These are phyloP conservation scores for Nephrotoma appendiculata DNA, from an alignment of 2,888 invertebrate genomes.

Conservation along the genomic window DNA sequence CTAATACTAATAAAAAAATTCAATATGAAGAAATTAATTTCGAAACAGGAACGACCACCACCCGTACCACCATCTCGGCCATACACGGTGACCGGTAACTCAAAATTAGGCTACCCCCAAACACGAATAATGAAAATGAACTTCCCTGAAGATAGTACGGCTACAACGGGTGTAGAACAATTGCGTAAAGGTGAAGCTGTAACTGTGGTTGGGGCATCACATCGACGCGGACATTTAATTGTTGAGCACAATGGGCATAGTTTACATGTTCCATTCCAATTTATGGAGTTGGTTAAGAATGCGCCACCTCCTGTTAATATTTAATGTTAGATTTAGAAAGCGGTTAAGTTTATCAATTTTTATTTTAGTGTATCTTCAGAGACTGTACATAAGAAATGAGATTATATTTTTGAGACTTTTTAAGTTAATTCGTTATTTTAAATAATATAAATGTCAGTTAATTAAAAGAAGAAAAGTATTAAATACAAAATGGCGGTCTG, in stretches of 20 bases:
- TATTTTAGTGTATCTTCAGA: not conserved
- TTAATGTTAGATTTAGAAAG: constrained; percentile 7
- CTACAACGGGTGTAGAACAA: constrained; percentile 30
- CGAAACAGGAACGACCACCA: constrained; percentile 66
- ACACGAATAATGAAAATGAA: constrained; percentile 81
- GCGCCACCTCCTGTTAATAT: constrained; percentile 14
- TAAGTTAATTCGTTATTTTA: not conserved
- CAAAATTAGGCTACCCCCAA: constrained; percentile 86
- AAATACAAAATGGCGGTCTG: not conserved
- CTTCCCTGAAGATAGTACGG: constrained; percentile 48
- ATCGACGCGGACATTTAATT: constrained; percentile 70
- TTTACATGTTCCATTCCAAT: constrained; percentile 70
- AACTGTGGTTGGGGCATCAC: constrained; percentile 74
- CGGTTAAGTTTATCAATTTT: not conserved
- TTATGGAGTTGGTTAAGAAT: constrained; percentile 48
- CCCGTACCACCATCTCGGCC: constrained; percentile 81
- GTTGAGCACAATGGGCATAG: constrained; percentile 66
- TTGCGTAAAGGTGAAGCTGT: constrained; percentile 74
- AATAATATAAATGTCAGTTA: not conserved
- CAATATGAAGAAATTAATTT: constrained; percentile 5
- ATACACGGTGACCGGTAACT: constrained; percentile 81
- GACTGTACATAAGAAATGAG: not conserved
- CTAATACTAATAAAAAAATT: not conserved
- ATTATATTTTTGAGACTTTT: not conserved
- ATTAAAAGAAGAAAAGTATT: not conserved